Percentiles rank a stretch among this genome's conserved stretches.
Evolutionary conservation across 2,113 vertebrate genomes (phyloP).

Genomic region (Megaceryle maxima): DNA sequence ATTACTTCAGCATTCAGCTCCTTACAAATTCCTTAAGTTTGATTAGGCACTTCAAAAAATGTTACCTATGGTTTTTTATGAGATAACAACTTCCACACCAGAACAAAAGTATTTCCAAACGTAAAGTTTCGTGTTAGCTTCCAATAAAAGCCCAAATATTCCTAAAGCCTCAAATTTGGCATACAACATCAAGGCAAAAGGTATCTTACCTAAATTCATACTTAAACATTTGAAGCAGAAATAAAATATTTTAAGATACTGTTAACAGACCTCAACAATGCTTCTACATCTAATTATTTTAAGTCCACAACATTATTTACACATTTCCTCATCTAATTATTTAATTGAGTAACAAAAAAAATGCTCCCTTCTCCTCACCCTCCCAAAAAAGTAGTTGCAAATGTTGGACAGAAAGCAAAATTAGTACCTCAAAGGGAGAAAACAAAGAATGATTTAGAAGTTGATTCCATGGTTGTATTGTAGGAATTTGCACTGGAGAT

Average conservation of each 20-base stretch:
- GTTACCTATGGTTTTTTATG: neutral
- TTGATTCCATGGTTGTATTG: neutral
- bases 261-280: neutral
- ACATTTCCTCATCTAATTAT: neutral
- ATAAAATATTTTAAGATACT: neutral
- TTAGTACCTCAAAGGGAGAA: neutral
- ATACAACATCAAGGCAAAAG: neutral
- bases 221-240: neutral
- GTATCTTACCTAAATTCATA: neutral
- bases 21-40: neutral
- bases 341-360: neutral
- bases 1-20: neutral
- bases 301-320: no score
- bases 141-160: neutral
- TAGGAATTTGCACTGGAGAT: neutral
- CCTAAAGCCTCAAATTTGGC: neutral
- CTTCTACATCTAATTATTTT: neutral
- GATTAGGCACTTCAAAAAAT: neutral
- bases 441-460: neutral
- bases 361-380: neutral
- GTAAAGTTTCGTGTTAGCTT: neutral
- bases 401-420: neutral
- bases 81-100: neutral
- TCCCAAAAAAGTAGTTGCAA: neutral
- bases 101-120: neutral